Conservation (phyloP, 1,140 invertebrate genomes). For the Diorhabda elongata region DNA sequence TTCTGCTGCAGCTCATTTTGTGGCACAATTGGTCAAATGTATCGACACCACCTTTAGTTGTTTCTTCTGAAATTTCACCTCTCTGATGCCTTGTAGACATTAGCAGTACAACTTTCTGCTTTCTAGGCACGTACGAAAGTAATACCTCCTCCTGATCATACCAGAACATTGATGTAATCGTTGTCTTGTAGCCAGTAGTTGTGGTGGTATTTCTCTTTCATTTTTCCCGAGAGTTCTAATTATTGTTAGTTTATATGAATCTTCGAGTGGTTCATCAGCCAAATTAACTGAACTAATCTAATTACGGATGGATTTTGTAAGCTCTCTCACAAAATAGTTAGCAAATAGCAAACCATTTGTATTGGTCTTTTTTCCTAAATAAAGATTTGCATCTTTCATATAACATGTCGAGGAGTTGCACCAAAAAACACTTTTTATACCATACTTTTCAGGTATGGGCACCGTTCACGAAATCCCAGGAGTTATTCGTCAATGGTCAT, state of each 20-base stretch:
- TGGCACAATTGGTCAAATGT: conserved; percentile 20
- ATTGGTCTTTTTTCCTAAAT: conserved; percentile 22
- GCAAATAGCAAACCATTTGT: conserved; percentile 29
- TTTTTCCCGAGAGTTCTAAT: conserved; percentile 32
- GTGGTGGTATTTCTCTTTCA: conserved; percentile 41
- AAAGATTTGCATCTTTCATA: conserved; percentile 36
- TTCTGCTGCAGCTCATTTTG: conserved; percentile 34
- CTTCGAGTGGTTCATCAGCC: conserved; percentile 37
- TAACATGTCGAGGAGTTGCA: conserved; percentile 40
- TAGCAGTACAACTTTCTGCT: conserved; percentile 24
- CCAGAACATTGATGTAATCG: conserved; percentile 16
- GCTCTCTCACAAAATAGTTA: background rate
- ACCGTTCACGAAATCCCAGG: conserved; percentile 29
- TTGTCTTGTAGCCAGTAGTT: conserved; percentile 22
- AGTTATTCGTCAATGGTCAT: conserved; percentile 33
- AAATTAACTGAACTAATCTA: conserved; percentile 40
- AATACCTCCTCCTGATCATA: conserved; percentile 21
- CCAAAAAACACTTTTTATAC: conserved; percentile 39
- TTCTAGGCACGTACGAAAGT: conserved; percentile 32
- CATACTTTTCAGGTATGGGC: conserved; percentile 41
- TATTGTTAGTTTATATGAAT: conserved; percentile 30
- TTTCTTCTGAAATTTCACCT: no score
- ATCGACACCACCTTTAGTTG: conserved; percentile 50
- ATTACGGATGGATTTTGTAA: conserved; percentile 29
- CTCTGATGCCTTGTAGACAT: conserved; percentile 40